A percentile compares a stretch with the other conserved stretches of the same genome.
These are phyloP conservation scores for Mactra quadrangularis DNA, from an alignment of 1,140 invertebrate species.

Conservation along the genomic window DNA sequence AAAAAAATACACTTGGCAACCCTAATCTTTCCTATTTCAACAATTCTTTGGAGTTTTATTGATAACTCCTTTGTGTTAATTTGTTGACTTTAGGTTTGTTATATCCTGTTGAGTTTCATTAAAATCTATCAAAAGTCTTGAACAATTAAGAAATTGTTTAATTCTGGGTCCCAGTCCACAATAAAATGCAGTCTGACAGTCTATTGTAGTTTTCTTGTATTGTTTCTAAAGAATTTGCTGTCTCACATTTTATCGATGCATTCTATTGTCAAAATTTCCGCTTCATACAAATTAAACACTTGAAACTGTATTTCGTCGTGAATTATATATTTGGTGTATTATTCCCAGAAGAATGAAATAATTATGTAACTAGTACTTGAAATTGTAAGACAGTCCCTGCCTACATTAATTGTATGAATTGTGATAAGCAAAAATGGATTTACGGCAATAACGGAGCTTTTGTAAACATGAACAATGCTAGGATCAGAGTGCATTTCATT, in stretches of 20 bases:
- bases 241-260: slow-evolving; percentile 9
- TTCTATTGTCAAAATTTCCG: slow-evolving; percentile 51
- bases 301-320: slow-evolving; percentile 45
- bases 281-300: slow-evolving; percentile 35
- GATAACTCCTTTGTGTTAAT: slow-evolving; percentile 2
- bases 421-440: slow-evolving; percentile 38
- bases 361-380: slow-evolving; percentile 48
- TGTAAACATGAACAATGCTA: slow-evolving; percentile 32
- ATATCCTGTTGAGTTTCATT: slow-evolving; percentile 14
- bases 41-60: not conserved
- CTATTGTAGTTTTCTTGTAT: slow-evolving; percentile 2
- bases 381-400: slow-evolving; percentile 2
- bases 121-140: not conserved
- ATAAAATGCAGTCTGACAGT: not conserved
- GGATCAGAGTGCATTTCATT: slow-evolving; percentile 24
- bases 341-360: slow-evolving; percentile 42
- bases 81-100: slow-evolving; percentile 2
- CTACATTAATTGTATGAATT: slow-evolving; percentile 29
- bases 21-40: not conserved
- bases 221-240: slow-evolving; percentile 12
- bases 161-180: slow-evolving; percentile 10
- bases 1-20: too few relatives aligned
- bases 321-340: slow-evolving; percentile 33
- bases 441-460: slow-evolving; percentile 1
- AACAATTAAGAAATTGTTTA: slow-evolving; percentile 23